Base-by-base conservation (phyloP, 2,888 invertebrate genomes). In the Lasioglossum marginatum region DNA sequence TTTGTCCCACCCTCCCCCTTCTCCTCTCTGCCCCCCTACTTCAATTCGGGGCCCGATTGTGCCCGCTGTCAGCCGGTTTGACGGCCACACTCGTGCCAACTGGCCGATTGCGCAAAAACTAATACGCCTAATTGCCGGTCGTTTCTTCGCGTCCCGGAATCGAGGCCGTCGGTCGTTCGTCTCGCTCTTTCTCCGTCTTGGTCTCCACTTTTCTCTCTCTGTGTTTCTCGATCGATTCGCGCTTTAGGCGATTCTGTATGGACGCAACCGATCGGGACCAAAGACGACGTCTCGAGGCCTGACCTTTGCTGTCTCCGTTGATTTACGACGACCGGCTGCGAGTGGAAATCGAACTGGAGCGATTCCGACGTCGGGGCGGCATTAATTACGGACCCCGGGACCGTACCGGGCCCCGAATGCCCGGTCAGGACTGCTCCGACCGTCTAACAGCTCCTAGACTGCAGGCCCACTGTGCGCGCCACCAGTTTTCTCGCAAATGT, bases 341-440 rank as follows among this genome's bases (percentile, higher is more conserved):
- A 80, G 85, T 85, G 85, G 91, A 91, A 88, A 91, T 91, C 91
- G 91, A 89, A 88, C 86, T 90, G 87, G 91, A 88, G 88, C 90
- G 88, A 88, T 84, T 87, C 83, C 85, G 84, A 88, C 78, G 87
- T 86, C 76, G 86, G 87, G 83, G 82, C 87, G 86, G 78, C 88
- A 88, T 91, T 91, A 91, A 91, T 91, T 89, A 89, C 87, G 78
- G 86, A 19, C 72, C 78, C 75, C 71, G 85, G 43, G 57, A 40
- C 79, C 27, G 23, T 43, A 79, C 76, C 52, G 66, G 81, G 48
- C 70, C 48, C 71, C 12, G 19, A 70, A 76, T 63, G 23, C 45
- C 31, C 14, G 34, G 5, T 19, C 23, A 57, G 23, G 8, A 10
- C 31, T 63, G 34, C 23, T 57, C 60, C n/a, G 43, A 73, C 72